Percentiles rank a stretch among this genome's conserved stretches.
phyloP scores from a whole-genome alignment of 2,888 invertebrate genomes.

The Netelia fuscicornis region DNA sequence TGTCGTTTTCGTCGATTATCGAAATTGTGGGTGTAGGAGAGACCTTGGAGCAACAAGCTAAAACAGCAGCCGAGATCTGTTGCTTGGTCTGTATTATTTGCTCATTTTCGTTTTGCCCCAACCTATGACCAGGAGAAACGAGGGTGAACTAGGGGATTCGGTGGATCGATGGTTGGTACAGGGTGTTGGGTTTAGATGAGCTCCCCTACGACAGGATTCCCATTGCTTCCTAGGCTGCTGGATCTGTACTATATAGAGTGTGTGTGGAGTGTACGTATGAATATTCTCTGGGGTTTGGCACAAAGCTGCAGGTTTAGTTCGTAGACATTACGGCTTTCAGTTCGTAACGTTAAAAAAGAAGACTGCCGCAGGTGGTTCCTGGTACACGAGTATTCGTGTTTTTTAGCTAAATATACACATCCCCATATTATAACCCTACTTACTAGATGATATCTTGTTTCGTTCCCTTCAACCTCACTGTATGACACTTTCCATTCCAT shows the following conservation, averaged over 20 bases:
- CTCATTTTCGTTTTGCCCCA: background rate
- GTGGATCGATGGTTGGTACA: conserved; percentile 24
- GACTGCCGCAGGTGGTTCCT: background rate
- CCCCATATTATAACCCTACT: background rate
- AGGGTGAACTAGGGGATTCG: conserved; percentile 37
- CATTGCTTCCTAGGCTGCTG: too few relatives aligned
- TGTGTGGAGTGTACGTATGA: background rate
- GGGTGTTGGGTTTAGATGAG: too few relatives aligned
- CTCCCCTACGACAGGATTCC: conserved; percentile 63
- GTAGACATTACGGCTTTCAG: background rate
- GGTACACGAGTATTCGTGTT: background rate
- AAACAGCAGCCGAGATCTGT: conserved; percentile 11
- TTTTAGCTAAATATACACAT: background rate
- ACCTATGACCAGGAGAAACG: conserved; percentile 23
- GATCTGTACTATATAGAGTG: too few relatives aligned
- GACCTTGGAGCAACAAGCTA: conserved; percentile 54
- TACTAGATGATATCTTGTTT: background rate
- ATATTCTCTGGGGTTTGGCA: conserved; percentile 63
- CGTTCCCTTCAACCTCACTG: background rate
- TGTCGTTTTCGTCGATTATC: conserved; percentile 19
- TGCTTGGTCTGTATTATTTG: conserved; percentile 9
- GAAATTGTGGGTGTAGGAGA: conserved; percentile 9
- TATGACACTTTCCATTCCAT: background rate
- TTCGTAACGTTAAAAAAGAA: background rate
- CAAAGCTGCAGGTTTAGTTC: conserved; percentile 1